Base-by-base conservation (phyloP, 2,888 invertebrate species). In the Pycnomerus fuliginosus region DNA sequence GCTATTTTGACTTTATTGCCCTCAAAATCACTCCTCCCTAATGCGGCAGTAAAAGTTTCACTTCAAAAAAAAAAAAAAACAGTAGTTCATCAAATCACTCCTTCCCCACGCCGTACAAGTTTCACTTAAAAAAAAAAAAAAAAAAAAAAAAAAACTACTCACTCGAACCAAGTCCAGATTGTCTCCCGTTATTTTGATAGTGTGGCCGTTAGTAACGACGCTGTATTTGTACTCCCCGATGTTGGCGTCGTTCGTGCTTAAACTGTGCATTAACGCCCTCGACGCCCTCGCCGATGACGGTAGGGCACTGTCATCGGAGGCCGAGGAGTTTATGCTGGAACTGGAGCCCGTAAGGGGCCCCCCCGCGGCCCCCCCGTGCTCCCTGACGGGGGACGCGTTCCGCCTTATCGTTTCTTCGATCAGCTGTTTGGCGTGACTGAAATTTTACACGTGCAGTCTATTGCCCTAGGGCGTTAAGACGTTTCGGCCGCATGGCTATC, bases 371-470 rank as follows among this genome's bases (percentile, higher is more conserved):
- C 70, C 64, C 52, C 77, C 76, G 62, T 85, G 80, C 58, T 82
- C 74, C 59, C 90, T 80, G 59, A 92, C 88, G 36, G 94, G 93
- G 34, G 94, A 95, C 58, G 93, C 92, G 77, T 96, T 96, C 67
- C 94, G 84, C 54, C 91, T 83, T 65, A 96, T 96, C 53, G 95
- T 95, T 68, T 95, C 94, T 70, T 93, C 94, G 68, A 96, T 95
- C 69, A 95, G 76, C 70, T 90, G 87, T 72, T 93, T 93, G 25
- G 95, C 95, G 71, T 90, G 87, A 65, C 92, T 92, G 61, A 25
- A 28, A 46, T 15, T 15, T 25, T 30, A n/a, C n/a, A n/a, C n/a
- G n/a, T n/a, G n/a, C n/a, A n/a, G n/a, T n/a, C n/a, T n/a, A n/a
- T n/a, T n/a, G n/a, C n/a, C n/a, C n/a, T n/a, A n/a, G n/a, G n/a